phyloP scores from a whole-genome alignment of 2,888 invertebrate genomes.

The Polylopha cassiicola region DNA sequence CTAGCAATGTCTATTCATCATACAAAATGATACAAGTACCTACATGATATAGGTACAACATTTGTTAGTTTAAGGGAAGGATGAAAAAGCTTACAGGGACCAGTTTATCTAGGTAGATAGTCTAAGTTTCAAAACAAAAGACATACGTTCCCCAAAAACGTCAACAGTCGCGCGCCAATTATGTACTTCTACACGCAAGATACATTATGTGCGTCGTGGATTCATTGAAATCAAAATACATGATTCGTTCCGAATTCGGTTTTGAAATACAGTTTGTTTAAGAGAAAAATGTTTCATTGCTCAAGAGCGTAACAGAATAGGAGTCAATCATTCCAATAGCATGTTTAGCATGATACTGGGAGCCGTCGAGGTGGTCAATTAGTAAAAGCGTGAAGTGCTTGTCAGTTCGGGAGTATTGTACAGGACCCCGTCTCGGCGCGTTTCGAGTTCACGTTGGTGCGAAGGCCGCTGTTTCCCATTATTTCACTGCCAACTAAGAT shows the following conservation, averaged over 20 bases:
- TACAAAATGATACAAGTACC: too few relatives aligned
- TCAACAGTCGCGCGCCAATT: too few relatives aligned
- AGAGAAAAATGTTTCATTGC: slow-evolving; percentile 42
- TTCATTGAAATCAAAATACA: slow-evolving; percentile 18
- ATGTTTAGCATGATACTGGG: slow-evolving; percentile 55
- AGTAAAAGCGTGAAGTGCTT: slow-evolving; percentile 69
- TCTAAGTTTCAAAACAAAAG: too few relatives aligned
- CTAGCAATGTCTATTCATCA: too few relatives aligned
- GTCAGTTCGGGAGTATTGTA: slow-evolving; percentile 66
- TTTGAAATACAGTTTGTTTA: slow-evolving; percentile 39
- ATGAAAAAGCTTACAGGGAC: too few relatives aligned
- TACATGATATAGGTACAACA: too few relatives aligned
- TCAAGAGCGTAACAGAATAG: slow-evolving; percentile 39
- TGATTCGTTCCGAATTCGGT: slow-evolving; percentile 34
- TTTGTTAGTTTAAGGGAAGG: too few relatives aligned
- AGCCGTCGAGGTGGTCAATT: slow-evolving; percentile 67
- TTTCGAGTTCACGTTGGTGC: slow-evolving; percentile 49
- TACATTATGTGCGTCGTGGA: slow-evolving; percentile 1
- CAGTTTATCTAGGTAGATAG: too few relatives aligned
- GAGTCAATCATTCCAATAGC: slow-evolving; percentile 59
- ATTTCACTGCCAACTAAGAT: slow-evolving; percentile 47
- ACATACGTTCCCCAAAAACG: too few relatives aligned
- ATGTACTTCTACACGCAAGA: slow-evolving; percentile 3
- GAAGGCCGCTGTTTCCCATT: slow-evolving; percentile 63
- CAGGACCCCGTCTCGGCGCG: slow-evolving; percentile 29